Evolutionary conservation across 2,113 vertebrate species (phyloP), one percentile per base, ranked within the genome.

Genomic region (Silurus glanis): DNA sequence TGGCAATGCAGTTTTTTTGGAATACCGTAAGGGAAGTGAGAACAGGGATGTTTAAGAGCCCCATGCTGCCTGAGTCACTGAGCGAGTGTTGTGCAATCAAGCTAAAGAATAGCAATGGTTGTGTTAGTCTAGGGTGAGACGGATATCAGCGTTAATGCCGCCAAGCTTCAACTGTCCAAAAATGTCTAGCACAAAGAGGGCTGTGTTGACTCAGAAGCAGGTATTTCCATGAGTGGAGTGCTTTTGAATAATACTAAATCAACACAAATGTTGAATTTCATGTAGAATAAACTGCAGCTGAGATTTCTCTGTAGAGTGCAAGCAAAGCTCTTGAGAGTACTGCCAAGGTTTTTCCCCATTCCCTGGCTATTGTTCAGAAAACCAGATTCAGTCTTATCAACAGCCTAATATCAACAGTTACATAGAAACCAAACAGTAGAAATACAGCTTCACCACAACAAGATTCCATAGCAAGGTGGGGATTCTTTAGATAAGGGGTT

Each of bases 101-200:
- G 45, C 64, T 85, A 61, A 80, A 71, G 51, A 19, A 88, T 37
- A 76, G 72, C 12, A 82, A 83, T 72, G 49, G 85, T 37, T 85
- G 69, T 55, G 85, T 90, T 90, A 88, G 84, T 81, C 86, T 47
- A 58, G 79, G 84, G 28, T 74, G 51, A 82, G 87, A 45, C 16
- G 13, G 16, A 19, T 45, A 37, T 87, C 14, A 8, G 21, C 59
- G 53, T 4, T 83, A 10, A 90, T 10, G 14, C 5, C 49, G 16
- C 49, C 23, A 76, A 55, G 55, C 49, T 13, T 76, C 14, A 14
- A 76, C 61, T 51, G 17, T 83, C 28, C 4, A 23, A 13, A 25
- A 13, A 25, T n/a, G 28, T 17, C 28, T 37, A 9, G 21, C 55
- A 51, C 53, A 71, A 25, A 71, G 8, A 59, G 14, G 21, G 76